phyloP scores from a whole-genome alignment of 2,113 vertebrate species.

The Scophthalmus maximus region DNA sequence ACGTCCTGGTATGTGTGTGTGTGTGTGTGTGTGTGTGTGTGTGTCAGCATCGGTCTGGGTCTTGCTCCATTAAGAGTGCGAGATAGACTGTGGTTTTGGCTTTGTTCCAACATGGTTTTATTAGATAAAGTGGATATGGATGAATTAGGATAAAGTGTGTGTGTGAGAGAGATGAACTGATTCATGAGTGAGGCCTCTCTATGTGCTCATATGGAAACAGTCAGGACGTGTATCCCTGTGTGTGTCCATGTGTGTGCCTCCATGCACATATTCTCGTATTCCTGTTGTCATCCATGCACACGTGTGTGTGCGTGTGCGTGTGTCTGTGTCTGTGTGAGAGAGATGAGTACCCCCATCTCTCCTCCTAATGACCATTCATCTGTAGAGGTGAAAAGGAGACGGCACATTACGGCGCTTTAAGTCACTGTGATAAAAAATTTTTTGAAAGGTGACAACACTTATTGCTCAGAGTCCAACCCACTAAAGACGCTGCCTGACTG shows the following conservation, averaged over 20 bases:
- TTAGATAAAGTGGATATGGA: constrained; percentile 30
- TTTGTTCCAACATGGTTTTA: constrained; percentile 35
- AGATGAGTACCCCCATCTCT: constrained; percentile 12
- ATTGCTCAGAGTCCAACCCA: constrained; percentile 26
- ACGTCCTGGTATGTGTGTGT: constrained; percentile 9
- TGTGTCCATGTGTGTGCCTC: neutral
- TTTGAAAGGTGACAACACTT: constrained; percentile 58
- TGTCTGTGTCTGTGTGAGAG: constrained; percentile 10
- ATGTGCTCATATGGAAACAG: no score
- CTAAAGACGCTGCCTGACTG: constrained; percentile 44
- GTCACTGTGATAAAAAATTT: constrained; percentile 17
- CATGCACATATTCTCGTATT: no score
- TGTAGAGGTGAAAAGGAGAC: constrained; percentile 56
- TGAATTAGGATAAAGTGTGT: neutral
- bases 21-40: constrained; percentile 1
- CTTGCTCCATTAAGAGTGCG: constrained; percentile 39
- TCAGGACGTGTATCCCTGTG: no score
- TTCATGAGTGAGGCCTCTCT: no score
- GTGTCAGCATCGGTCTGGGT: constrained; percentile 14
- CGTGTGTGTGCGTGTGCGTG: neutral
- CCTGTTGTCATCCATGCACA: no score
- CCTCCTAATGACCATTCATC: constrained; percentile 54
- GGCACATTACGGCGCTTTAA: constrained; percentile 65
- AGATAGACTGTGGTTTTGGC: constrained; percentile 62
- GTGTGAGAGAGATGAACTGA: neutral